A percentile compares a stretch with the other conserved stretches of the same genome.
These are phyloP conservation scores for Seira musarum DNA, from an alignment of 2,888 invertebrate species.

Conservation along the genomic window DNA sequence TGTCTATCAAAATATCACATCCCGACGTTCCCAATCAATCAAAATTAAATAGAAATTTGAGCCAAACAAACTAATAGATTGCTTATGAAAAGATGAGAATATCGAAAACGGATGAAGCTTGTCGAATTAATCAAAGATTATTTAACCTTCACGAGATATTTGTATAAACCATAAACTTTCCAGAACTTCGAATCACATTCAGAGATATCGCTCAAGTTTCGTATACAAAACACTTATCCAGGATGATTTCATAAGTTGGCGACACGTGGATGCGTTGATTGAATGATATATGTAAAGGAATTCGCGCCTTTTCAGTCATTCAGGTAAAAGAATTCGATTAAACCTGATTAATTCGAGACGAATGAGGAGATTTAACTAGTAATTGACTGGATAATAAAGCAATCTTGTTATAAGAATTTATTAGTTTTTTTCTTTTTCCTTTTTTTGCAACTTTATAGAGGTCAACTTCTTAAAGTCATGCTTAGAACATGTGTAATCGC, in stretches of 20 bases:
- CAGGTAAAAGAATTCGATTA: too few relatives aligned
- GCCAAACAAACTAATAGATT: neutral
- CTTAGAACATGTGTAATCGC: neutral
- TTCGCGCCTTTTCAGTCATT: neutral
- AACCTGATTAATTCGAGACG: neutral
- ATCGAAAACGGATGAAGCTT: neutral
- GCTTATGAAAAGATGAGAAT: neutral
- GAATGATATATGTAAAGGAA: neutral
- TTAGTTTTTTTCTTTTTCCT: neutral
- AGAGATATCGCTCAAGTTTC: too few relatives aligned
- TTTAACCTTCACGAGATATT: conserved; percentile 2
- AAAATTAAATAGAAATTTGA: neutral
- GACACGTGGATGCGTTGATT: neutral
- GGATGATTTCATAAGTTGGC: neutral
- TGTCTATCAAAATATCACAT: conserved; percentile 7
- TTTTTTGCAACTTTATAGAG: neutral
- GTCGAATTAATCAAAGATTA: neutral
- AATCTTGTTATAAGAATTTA: neutral
- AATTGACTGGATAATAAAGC: neutral
- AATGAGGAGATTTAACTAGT: neutral
- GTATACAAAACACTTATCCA: neutral
- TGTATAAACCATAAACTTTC: too few relatives aligned
- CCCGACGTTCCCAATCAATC: neutral
- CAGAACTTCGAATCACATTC: too few relatives aligned
- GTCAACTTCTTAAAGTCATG: conserved; percentile 5